Conservation (phyloP, 2,888 invertebrate species). For the Dryadula phaetusa region DNA sequence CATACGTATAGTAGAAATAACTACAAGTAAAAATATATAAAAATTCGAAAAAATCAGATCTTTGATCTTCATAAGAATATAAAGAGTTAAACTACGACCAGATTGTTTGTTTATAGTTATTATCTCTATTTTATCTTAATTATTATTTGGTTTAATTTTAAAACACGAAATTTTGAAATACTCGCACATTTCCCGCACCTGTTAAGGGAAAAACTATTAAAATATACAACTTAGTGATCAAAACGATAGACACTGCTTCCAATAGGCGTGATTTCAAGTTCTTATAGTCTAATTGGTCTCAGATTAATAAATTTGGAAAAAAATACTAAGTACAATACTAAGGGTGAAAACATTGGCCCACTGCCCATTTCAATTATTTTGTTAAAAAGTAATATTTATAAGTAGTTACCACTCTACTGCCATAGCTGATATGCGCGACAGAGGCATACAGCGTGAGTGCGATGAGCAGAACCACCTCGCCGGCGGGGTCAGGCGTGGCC, state of each 20-base stretch:
- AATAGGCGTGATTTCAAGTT: too few relatives aligned
- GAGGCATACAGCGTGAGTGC: conserved; percentile 88
- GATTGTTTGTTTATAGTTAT: conserved; percentile 30
- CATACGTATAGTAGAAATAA: conserved; percentile 4
- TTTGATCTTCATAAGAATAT: conserved; percentile 28
- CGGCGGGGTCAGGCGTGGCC: conserved; percentile 67
- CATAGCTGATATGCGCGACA: conserved; percentile 95
- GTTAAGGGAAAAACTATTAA: conserved; percentile 66
- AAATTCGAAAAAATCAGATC: conserved; percentile 34
- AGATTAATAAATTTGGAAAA: too few relatives aligned
- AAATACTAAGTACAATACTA: too few relatives aligned
- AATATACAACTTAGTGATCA: too few relatives aligned
- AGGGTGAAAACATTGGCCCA: too few relatives aligned
- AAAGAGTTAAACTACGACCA: conserved; percentile 34
- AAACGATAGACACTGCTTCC: too few relatives aligned
- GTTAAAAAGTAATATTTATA: too few relatives aligned
- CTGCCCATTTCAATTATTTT: too few relatives aligned
- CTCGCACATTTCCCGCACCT: conserved; percentile 98
- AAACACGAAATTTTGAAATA: conserved; percentile 97
- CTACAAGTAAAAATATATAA: conserved; percentile 24
- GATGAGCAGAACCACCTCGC: conserved; percentile 89
- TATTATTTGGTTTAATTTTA: conserved; percentile 78
- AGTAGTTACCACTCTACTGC: conserved; percentile 91
- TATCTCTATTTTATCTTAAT: conserved; percentile 52
- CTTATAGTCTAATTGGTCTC: too few relatives aligned